These are phyloP conservation scores for Ditula angustiorana DNA, from an alignment of 2,888 invertebrate species.

Conservation along the genomic window DNA sequence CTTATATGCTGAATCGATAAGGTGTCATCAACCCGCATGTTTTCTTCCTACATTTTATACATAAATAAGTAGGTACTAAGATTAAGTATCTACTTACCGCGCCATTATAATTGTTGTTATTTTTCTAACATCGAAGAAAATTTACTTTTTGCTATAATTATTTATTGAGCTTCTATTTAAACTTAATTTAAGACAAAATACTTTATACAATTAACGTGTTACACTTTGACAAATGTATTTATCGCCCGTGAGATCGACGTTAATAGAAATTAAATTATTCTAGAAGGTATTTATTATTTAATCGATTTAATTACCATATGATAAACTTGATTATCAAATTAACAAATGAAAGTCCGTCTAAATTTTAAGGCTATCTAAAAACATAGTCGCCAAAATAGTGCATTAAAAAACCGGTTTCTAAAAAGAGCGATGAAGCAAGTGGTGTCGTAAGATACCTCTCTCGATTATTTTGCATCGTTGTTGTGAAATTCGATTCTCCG, in stretches of 20 bases:
- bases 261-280: too few relatives aligned
- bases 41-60: background rate
- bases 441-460: conserved; percentile 14
- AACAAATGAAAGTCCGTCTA: background rate
- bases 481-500: conserved; percentile 66
- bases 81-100: too few relatives aligned
- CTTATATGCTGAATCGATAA: conserved; percentile 1
- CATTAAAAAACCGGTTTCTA: background rate
- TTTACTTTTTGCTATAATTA: too few relatives aligned
- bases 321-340: background rate
- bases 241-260: too few relatives aligned
- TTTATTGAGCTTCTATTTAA: background rate
- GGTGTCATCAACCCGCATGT: background rate
- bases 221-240: background rate
- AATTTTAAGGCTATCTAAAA: background rate
- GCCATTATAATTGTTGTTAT: too few relatives aligned
- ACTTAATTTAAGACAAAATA: background rate
- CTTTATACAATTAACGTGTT: too few relatives aligned
- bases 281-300: too few relatives aligned
- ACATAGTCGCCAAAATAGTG: background rate
- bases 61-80: too few relatives aligned
- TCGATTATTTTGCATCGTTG: conserved; percentile 45
- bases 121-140: too few relatives aligned
- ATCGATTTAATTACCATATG: too few relatives aligned
- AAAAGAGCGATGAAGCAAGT: conserved; percentile 4